phyloP scores from a whole-genome alignment of 2,797 vertebrate species.

The Harpagifer antarcticus region DNA sequence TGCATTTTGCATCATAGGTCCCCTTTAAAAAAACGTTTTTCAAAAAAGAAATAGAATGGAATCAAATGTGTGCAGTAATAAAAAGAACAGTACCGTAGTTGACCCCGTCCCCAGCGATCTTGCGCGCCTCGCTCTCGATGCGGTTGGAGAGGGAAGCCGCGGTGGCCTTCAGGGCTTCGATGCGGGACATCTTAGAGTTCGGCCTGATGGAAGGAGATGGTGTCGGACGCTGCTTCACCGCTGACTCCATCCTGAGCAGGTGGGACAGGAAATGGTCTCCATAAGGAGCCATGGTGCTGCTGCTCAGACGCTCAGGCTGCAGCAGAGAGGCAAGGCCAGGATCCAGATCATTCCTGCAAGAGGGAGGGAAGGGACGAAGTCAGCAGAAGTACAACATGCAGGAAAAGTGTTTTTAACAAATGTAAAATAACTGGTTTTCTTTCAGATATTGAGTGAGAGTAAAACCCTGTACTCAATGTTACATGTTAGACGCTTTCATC shows the following conservation, averaged over 20 bases:
- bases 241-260: slow-evolving; percentile 85
- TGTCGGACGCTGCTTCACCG: slow-evolving; percentile 40
- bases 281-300: slow-evolving; percentile 53
- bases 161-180: slow-evolving; percentile 95
- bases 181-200: slow-evolving; percentile 88
- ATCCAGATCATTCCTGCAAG: slow-evolving; percentile 86
- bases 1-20: too few species aligned
- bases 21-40: too few species aligned
- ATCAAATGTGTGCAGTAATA: too few species aligned
- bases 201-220: slow-evolving; percentile 74
- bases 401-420: too few species aligned
- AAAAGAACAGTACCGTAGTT: slow-evolving; percentile 77
- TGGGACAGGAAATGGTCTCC: slow-evolving; percentile 87
- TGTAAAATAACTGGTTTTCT: too few species aligned
- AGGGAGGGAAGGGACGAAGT: background rate
- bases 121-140: slow-evolving; percentile 94
- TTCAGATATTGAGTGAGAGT: too few species aligned
- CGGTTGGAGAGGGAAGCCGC: slow-evolving; percentile 93
- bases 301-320: slow-evolving; percentile 79
- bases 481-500: too few species aligned
- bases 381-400: background rate
- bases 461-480: too few species aligned
- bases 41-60: too few species aligned
- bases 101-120: slow-evolving; percentile 88
- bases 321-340: slow-evolving; percentile 80